Base-by-base conservation (phyloP, 2,797 vertebrate genomes). In the Gymnoscopelus braueri region DNA sequence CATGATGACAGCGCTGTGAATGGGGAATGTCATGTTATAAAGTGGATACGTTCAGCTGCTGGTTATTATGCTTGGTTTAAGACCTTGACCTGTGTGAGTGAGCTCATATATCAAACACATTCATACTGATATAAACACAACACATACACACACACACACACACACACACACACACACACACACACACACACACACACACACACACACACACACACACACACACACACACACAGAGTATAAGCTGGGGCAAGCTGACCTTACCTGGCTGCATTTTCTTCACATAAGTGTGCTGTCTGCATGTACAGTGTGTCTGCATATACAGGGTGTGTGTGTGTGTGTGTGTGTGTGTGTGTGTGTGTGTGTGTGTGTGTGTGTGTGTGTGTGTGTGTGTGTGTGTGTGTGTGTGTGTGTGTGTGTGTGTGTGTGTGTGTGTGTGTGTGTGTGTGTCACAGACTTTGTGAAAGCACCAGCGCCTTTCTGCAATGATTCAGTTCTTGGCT, bases 1-100 rank as follows among this genome's bases (percentile, higher is more conserved):
- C 88, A 84, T 88, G 88, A 90, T 87, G 90, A 88, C 93, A 92
- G 92, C 91, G 78, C 92, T 83, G 89, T 89, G 87, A 94, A 93
- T 84, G 71, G 84, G 84, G 83, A 75, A 75, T 86, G 85, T 89
- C 89, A 88, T 83, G 71, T 84, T 84, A 81, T 84, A 82, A 86
- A 87, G 82, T 82, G 84, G 75, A 84, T 81, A 55, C 77, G 72
- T 83, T 67, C 79, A 84, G 70, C 67, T 83, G 65, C 66, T 87
- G 86, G 83, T 88, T 87, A 82, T 84, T 87, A 85, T 82, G 76
- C 78, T 44, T 1, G 65, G 72, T 78, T 81, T 81, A 79, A 82
- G 65, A 81, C 71, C 12, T 67, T 86, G 80, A 84, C 81, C 74
- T 84, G 75, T 60, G 64, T 50, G 56, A 65, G 44, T 57, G 15